Evolutionary conservation across 2,113 vertebrate species (phyloP), one percentile per base, ranked within the genome.

Genomic region (Labrus mixtus): DNA sequence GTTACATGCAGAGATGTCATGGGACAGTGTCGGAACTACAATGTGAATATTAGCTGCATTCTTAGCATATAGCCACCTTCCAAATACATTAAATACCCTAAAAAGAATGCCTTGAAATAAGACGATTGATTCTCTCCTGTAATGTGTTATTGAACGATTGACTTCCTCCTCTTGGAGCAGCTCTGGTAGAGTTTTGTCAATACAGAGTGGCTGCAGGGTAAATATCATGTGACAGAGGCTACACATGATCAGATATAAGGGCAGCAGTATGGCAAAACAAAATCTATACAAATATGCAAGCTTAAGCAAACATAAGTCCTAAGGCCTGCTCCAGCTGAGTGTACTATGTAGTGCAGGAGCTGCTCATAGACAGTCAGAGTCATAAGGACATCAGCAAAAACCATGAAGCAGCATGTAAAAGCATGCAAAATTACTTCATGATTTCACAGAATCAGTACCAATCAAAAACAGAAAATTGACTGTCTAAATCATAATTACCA

Each of bases 221-320:
- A 91, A 91, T 86, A 90, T 82, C 87, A 91, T 73, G 85, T 90
- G 86, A 90, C 82, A 9, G 62, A 60, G 43, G 64, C 53, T 51
- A 53, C 61, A 61, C 68, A 51, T 80, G 66, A 41, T 77, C 25
- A 64, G 54, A 84, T 79, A 87, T 89, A 81, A 61, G 78, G 85
- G 82, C 9, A 23, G 70, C 23, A 3, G 62, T 23, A 80, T 13
- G 11, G 71, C 61, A 71, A 85, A 51, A 83, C 69, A 85, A 77
- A 85, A 77, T 51, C 37, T 76, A 78, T 50, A 81, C 65, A 85
- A 85, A 73, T 57, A 64, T 41, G 41, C 23, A 65, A 43, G 46
- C 25, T 72, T 41, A 68, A 74, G 70, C 50, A 70, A 57, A 51
- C 29, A 51, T 37, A 19, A 43, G 20, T 46, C 17, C 45, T 61